These are phyloP conservation scores for Isaurus tuberculatus DNA, from an alignment of 92 coral and sea anemone genomes.

Conservation along the genomic window DNA sequence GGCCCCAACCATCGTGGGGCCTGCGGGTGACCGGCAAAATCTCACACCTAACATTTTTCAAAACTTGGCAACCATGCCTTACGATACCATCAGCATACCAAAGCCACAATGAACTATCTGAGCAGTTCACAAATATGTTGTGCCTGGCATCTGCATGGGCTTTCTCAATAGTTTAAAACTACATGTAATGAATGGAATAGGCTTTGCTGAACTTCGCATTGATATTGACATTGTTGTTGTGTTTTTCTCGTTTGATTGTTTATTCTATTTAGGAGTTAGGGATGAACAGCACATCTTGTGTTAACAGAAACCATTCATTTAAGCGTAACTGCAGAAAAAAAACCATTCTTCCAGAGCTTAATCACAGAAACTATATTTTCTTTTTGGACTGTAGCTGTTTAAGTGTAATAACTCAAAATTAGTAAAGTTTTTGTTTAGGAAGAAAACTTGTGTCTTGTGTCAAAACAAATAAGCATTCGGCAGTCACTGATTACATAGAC, in stretches of 20 bases:
- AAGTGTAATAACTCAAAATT: neutral
- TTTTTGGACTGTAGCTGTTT: slow-evolving; percentile 1
- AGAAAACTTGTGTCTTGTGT: slow-evolving; percentile 6
- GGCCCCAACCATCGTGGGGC: no score
- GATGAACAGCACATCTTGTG: neutral
- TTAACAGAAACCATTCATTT: neutral
- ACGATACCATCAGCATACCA: slow-evolving; percentile 42
- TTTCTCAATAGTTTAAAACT: slow-evolving; percentile 20
- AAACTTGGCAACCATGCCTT: no score
- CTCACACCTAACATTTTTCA: no score
- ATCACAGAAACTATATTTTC: neutral
- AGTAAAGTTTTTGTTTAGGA: neutral
- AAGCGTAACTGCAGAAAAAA: neutral
- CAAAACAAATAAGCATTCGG: neutral
- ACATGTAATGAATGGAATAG: neutral
- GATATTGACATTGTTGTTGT: no score
- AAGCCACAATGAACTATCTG: slow-evolving; percentile 21
- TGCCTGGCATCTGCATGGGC: slow-evolving; percentile 4
- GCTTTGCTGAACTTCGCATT: neutral
- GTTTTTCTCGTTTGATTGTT: no score
- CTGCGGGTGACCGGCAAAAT: no score
- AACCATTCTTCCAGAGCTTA: neutral
- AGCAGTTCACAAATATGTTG: slow-evolving; percentile 2
- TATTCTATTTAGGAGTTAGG: no score
- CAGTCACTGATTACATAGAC: slow-evolving; percentile 2